These are phyloP conservation scores for Cotesia congregata DNA, from an alignment of 2,888 invertebrate species.

Conservation along the genomic window DNA sequence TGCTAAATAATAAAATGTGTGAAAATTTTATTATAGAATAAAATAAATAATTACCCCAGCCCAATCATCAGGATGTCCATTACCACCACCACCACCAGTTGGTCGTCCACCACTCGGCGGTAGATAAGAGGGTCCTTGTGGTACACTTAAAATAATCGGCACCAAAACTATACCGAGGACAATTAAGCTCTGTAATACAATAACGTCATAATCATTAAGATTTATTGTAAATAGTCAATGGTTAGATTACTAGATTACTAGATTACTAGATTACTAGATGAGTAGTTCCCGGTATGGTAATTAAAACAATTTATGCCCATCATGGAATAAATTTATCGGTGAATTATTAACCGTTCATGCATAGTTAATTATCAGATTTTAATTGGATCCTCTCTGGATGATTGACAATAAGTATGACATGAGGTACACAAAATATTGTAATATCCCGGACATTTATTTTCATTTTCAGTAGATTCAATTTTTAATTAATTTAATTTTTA, in stretches of 20 bases:
- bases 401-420: not conserved
- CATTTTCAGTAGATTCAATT: not conserved
- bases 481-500: not conserved
- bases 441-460: not conserved
- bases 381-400: not conserved
- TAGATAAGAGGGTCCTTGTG: slow-evolving; percentile 72
- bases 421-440: not conserved
- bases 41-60: slow-evolving; percentile 61
- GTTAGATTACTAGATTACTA: not conserved
- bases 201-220: slow-evolving; percentile 28
- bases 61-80: slow-evolving; percentile 69
- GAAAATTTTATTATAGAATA: not conserved
- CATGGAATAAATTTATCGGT: not conserved
- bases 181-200: slow-evolving; percentile 52
- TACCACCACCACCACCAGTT: slow-evolving; percentile 48
- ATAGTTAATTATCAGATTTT: not conserved
- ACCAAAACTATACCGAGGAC: slow-evolving; percentile 62
- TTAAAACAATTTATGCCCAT: not conserved
- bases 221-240: slow-evolving; percentile 28
- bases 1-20: not conserved
- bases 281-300: not conserved
- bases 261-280: not conserved
- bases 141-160: slow-evolving; percentile 69
- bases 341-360: not conserved
- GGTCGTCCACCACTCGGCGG: slow-evolving; percentile 71